Percentiles rank a stretch among this genome's conserved stretches.
phyloP scores from a whole-genome alignment of 2,113 vertebrate species.

The Emydocephalus ijimae region DNA sequence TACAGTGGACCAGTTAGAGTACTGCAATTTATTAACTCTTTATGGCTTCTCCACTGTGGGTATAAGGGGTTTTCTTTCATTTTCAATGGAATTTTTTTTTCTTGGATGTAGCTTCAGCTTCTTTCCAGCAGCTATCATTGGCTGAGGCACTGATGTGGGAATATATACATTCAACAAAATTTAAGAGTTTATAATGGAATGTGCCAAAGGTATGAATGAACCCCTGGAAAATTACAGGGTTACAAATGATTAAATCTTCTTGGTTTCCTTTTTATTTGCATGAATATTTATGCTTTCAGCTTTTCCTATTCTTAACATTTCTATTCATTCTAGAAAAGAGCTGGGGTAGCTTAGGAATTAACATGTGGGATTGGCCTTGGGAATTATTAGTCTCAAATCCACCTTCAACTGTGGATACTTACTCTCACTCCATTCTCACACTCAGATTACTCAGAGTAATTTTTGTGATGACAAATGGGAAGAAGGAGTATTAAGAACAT shows the following conservation, averaged over 20 bases:
- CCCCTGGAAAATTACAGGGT: not conserved
- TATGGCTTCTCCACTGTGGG: not conserved
- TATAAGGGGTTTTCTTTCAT: not conserved
- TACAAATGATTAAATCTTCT: not conserved
- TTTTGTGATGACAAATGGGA: not conserved
- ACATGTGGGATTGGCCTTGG: not conserved
- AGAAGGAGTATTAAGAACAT: not conserved
- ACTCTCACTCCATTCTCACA: not conserved
- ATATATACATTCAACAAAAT: not conserved
- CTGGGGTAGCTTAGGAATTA: not conserved
- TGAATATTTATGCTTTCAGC: not conserved
- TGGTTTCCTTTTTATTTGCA: not conserved
- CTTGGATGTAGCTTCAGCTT: not conserved
- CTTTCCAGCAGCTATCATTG: not conserved
- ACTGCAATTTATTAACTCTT: not conserved
- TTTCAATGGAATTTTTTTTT: not conserved
- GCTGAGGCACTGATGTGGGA: not conserved
- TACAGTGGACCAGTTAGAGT: not conserved
- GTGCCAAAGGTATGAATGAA: not conserved
- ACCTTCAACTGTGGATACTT: not conserved
- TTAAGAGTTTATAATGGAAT: not conserved
- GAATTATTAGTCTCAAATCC: not conserved
- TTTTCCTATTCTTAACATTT: not conserved
- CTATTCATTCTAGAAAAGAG: not conserved
- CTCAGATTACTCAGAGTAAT: not conserved